Evolutionary conservation across 2,797 vertebrate species (phyloP), one percentile per base, ranked within the genome.

Genomic region (Pachyuromys duprasi): DNA sequence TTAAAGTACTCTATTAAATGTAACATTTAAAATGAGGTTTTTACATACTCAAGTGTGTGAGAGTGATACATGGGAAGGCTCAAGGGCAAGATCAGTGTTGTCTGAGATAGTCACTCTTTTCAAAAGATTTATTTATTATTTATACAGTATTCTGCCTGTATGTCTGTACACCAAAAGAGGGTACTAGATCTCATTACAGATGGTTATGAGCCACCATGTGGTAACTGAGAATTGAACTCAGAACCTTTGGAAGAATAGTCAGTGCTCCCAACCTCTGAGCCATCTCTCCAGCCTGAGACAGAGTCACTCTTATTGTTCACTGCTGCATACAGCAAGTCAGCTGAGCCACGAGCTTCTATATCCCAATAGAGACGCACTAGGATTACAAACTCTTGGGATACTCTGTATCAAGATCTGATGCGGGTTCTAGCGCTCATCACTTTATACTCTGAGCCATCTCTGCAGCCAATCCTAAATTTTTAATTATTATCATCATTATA

Each of bases 1-100:
- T 87, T 42, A 39, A 79, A 89, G 67, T 72, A 86, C n/a, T 55
- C n/a, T 72, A 53, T 55, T 86, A 83, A 96, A 67, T 65, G 55
- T 2, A 91, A 12, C 39, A 65, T 53, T 95, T 90, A 70, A 26
- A 91, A 93, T 95, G 62, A 90, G 9, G n/a, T 62, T 12, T 26
- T n/a, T 76, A 49, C 33, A 91, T 81, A 82, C 8, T 45, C 36
- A 31, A 31, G 8, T 28, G 3, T 78, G 62, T 80, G 26, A 42
- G 14, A 11, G 49, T 49, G 49, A 31, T 15, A 45, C 26, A 49
- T 18, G 6, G 28, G 31, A 11, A 55, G 31, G 75, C 33, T 6
- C 4, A 78, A 76, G 14, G 45, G 12, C 76, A 79, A 11, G 49
- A 31, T 79, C 17, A 11, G 49, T 49, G 8, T 49, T 49, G 49